Evolutionary conservation across 2,888 invertebrate species (phyloP), one percentile per base, ranked within the genome.

Genomic region (Brassicogethes aeneus): DNA sequence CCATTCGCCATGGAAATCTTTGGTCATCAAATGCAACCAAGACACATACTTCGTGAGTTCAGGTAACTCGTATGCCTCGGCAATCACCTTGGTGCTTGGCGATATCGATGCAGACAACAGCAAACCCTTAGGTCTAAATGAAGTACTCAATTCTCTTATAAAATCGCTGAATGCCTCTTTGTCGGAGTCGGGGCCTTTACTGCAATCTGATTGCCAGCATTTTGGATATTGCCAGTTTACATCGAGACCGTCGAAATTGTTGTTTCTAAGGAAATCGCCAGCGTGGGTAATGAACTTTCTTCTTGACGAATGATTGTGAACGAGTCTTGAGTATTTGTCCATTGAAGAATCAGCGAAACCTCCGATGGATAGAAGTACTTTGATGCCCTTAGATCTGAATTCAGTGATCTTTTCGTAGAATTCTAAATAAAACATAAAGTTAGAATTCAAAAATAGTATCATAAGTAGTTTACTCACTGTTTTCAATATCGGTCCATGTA

Each of bases 291-390:
- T 76, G 57, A 93, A 93, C 47, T 76, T 76, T 16, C 76, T 71
- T 41, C 91, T 73, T 0, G 86, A 79, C 1, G 76, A 68, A 0
- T 81, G 74, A 57, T 77, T 84, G 62, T 85, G 83, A 0, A 88
- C 90, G 17, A 92, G 70, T 33, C 82, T 76, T 1, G 89, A 85
- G 66, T 92, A 92, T 60, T 92, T 92, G 62, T 88, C 85, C 2
- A 89, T 90, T 0, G 85, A 85, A 0, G 91, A 93, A 67, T 94
- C 92, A 59, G 91, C 93, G 94, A 94, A 94, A 0, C 94, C 95
- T 3, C 95, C 95, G 43, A 95, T 79, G 1, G 93, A 93, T 2
- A 95, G 72, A 0, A 89, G 71, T 0, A 90, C 86, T 64, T 88
- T 90, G 10, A 88, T 74, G 0, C 85, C 84, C 50, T 79, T 79